These are phyloP conservation scores for Adelges cooleyi DNA, from an alignment of 1,140 invertebrate genomes.

Conservation along the genomic window DNA sequence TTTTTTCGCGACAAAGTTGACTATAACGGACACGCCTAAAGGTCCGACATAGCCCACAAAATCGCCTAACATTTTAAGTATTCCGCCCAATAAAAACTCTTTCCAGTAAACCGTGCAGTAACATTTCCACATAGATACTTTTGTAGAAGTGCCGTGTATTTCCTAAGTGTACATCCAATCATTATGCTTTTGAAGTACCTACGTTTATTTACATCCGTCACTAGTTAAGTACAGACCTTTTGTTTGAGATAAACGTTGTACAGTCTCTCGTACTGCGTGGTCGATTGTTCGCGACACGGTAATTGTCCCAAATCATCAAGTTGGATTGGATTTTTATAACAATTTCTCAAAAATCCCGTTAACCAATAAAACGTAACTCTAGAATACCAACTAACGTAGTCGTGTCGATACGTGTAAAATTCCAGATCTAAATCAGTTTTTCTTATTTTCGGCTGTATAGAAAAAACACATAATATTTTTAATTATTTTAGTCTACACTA, in stretches of 20 bases:
- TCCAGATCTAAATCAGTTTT: conserved; percentile 1
- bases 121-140: conserved; percentile 49
- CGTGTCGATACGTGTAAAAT: conserved; percentile 41
- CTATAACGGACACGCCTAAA: conserved; percentile 59
- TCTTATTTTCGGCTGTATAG: not conserved
- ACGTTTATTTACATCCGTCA: not conserved
- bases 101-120: conserved; percentile 58
- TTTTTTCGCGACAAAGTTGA: conserved; percentile 47
- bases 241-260: conserved; percentile 40
- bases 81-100: conserved; percentile 56
- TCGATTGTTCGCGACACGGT: conserved; percentile 49
- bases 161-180: not conserved
- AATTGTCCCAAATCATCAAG: conserved; percentile 56
- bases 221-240: conserved; percentile 40
- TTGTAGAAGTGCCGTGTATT: conserved; percentile 5
- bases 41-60: conserved; percentile 61
- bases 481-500: too few species aligned
- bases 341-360: conserved; percentile 50
- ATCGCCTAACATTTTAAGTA: conserved; percentile 68
- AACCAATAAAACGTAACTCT: conserved; percentile 69
- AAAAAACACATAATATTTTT: too few species aligned
- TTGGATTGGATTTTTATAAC: conserved; percentile 54
- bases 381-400: conserved; percentile 51
- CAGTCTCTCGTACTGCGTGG: conserved; percentile 45
- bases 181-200: not conserved